Percentiles rank a stretch among this genome's conserved stretches.
phyloP scores from a whole-genome alignment of 2,888 invertebrate genomes.

The Drosophila rellima region DNA sequence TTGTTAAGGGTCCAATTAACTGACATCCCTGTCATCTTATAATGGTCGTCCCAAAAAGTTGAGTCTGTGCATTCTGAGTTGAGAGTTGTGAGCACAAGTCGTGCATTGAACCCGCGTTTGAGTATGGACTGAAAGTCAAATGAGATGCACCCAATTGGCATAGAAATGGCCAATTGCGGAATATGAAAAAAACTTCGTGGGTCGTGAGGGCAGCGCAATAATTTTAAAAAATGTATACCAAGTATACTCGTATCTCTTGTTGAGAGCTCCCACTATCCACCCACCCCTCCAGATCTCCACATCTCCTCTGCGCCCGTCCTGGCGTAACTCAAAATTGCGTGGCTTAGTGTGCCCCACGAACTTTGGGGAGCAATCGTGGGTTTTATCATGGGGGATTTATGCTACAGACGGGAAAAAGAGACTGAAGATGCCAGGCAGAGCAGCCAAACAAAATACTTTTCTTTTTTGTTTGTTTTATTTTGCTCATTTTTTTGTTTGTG shows the following conservation, averaged over 20 bases:
- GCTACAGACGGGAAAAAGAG: conserved; percentile 28
- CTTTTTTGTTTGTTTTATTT: conserved; percentile 54
- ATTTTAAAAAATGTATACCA: conserved; percentile 69
- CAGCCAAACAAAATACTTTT: conserved; percentile 43
- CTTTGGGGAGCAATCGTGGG: conserved; percentile 77
- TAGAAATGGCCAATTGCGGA: conserved; percentile 59
- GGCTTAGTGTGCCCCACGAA: conserved; percentile 65
- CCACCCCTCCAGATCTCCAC: neutral
- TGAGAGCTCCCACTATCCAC: conserved; percentile 34
- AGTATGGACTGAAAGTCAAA: conserved; percentile 18
- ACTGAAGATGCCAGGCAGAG: conserved; percentile 1
- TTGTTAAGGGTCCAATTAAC: conserved; percentile 58
- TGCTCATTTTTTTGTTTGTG: conserved; percentile 50
- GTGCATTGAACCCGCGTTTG: conserved; percentile 62
- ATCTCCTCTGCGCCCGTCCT: conserved; percentile 18
- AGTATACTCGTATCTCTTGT: conserved; percentile 35
- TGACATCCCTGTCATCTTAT: conserved; percentile 33
- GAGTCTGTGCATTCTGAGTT: conserved; percentile 12
- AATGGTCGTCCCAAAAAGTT: conserved; percentile 31
- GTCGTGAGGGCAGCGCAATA: conserved; percentile 60
- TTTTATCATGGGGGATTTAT: conserved; percentile 77
- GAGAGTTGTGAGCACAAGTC: conserved; percentile 11
- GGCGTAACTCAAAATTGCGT: conserved; percentile 59
- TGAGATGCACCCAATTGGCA: conserved; percentile 59
- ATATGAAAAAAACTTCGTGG: conserved; percentile 50